A percentile compares a stretch with the other conserved stretches of the same genome.
Evolutionary conservation across 2,113 vertebrate species (phyloP).

Genomic region (Toxotes chatareus): DNA sequence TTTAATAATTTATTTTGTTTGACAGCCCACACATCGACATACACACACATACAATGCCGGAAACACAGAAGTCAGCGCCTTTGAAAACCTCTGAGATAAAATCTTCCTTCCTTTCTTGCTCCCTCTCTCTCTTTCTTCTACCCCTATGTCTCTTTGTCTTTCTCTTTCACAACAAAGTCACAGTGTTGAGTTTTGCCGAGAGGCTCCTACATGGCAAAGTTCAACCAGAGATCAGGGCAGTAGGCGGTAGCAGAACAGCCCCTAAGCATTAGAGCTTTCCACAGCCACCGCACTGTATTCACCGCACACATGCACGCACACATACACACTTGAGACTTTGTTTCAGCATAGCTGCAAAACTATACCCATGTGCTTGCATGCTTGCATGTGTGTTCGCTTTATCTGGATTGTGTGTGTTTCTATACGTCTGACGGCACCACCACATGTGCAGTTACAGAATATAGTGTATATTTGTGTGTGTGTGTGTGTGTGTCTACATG

Average conservation of each 20-base stretch:
- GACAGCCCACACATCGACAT: slow-evolving; percentile 17
- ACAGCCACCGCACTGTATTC: slow-evolving; percentile 40
- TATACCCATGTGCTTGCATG: too few relatives aligned
- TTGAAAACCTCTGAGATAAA: slow-evolving; percentile 41
- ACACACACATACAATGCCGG: neutral
- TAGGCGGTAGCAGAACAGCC: slow-evolving; percentile 49
- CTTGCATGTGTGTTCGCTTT: neutral
- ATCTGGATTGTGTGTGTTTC: slow-evolving; percentile 5
- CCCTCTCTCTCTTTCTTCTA: slow-evolving; percentile 18
- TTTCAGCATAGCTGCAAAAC: too few relatives aligned
- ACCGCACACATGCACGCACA: slow-evolving; percentile 2
- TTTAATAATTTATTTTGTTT: slow-evolving; percentile 1
- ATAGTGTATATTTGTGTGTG: neutral
- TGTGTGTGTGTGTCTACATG: neutral
- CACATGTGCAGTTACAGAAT: neutral
- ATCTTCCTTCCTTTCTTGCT: neutral
- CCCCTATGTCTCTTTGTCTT: slow-evolving; percentile 10
- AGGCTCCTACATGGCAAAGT: slow-evolving; percentile 56
- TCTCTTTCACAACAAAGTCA: slow-evolving; percentile 38
- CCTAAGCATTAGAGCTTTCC: slow-evolving; percentile 41
- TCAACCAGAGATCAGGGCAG: slow-evolving; percentile 51
- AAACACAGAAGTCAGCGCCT: slow-evolving; percentile 23
- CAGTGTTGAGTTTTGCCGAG: slow-evolving; percentile 26
- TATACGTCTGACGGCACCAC: neutral
- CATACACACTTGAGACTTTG: slow-evolving; percentile 10